Evolutionary conservation across 2,888 invertebrate species (phyloP).

Genomic region (Cryptocheilus praepositus): DNA sequence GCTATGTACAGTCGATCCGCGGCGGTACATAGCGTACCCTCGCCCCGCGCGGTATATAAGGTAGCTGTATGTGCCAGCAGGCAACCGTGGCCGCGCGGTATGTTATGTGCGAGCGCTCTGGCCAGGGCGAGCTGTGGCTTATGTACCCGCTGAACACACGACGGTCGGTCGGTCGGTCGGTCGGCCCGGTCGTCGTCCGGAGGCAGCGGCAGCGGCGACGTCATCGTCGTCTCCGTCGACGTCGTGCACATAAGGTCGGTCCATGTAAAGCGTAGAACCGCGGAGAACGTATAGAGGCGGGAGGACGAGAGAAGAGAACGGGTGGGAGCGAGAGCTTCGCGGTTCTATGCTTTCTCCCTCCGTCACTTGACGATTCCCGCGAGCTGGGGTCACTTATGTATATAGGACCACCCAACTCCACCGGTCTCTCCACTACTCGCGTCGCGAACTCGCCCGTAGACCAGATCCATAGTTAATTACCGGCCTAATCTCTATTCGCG

Average conservation of each 20-base stretch:
- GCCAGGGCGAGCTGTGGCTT: conserved; percentile 35
- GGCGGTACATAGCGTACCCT: conserved; percentile 1
- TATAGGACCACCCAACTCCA: conserved; percentile 50
- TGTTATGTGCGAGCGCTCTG: conserved; percentile 5
- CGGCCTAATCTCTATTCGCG: conserved; percentile 75
- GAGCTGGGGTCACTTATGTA: conserved; percentile 67
- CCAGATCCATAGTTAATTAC: conserved; percentile 75
- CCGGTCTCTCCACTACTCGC: conserved; percentile 56
- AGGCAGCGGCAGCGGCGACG: neutral
- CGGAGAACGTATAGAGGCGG: conserved; percentile 20
- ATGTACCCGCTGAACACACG: conserved; percentile 47
- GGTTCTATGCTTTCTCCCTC: conserved; percentile 13
- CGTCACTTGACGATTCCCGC: conserved; percentile 42
- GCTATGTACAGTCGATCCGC: conserved; percentile 4
- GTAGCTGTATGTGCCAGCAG: conserved; percentile 13
- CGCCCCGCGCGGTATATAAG: conserved; percentile 14
- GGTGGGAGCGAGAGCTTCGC: neutral
- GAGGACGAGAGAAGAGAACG: too few species aligned
- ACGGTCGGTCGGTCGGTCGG: conserved; percentile 43
- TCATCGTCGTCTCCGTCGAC: conserved; percentile 1
- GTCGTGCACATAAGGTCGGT: conserved; percentile 47
- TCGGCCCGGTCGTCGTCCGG: conserved; percentile 17
- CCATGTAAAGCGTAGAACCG: conserved; percentile 63
- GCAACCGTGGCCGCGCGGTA: conserved; percentile 6
- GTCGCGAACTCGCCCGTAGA: conserved; percentile 67